These are phyloP conservation scores for Furcifer pardalis DNA, from an alignment of 2,797 vertebrate genomes.

Conservation along the genomic window DNA sequence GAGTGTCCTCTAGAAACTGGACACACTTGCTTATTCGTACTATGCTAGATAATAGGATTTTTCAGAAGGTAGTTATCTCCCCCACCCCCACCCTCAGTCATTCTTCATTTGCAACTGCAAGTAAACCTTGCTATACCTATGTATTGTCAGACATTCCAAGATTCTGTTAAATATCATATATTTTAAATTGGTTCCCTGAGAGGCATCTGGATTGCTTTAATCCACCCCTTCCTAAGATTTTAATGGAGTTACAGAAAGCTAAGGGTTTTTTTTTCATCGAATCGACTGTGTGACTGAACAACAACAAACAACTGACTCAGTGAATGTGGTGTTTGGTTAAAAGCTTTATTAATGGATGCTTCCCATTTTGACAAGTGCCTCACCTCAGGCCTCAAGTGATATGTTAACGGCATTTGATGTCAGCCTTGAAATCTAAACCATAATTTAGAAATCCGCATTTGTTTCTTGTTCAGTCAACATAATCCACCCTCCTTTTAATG, in stretches of 20 bases:
- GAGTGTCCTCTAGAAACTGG: conserved; percentile 30
- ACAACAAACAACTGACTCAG: conserved; percentile 32
- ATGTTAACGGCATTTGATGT: conserved; percentile 25
- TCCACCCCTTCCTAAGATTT: conserved; percentile 23
- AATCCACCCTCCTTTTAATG: background rate
- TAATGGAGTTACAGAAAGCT: conserved; percentile 37
- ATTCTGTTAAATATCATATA: background rate
- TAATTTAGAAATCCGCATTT: background rate
- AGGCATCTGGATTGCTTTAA: conserved; percentile 25
- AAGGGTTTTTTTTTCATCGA: background rate
- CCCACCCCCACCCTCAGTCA: background rate
- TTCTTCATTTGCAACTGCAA: conserved; percentile 39
- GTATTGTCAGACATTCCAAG: background rate
- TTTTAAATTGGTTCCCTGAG: conserved; percentile 14
- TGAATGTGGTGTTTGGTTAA: conserved; percentile 48
- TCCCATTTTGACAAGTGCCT: conserved; percentile 25
- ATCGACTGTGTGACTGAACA: too few relatives aligned
- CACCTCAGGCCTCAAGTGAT: conserved; percentile 2
- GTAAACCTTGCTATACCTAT: conserved; percentile 9
- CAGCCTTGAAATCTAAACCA: background rate
- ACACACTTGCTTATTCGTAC: conserved; percentile 74
- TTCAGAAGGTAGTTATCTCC: conserved; percentile 36
- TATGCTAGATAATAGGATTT: conserved; percentile 39
- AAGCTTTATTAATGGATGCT: conserved; percentile 26
- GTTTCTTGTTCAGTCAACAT: background rate